phyloP scores from a whole-genome alignment of 2,113 vertebrate genomes.

The Picathartes gymnocephalus region DNA sequence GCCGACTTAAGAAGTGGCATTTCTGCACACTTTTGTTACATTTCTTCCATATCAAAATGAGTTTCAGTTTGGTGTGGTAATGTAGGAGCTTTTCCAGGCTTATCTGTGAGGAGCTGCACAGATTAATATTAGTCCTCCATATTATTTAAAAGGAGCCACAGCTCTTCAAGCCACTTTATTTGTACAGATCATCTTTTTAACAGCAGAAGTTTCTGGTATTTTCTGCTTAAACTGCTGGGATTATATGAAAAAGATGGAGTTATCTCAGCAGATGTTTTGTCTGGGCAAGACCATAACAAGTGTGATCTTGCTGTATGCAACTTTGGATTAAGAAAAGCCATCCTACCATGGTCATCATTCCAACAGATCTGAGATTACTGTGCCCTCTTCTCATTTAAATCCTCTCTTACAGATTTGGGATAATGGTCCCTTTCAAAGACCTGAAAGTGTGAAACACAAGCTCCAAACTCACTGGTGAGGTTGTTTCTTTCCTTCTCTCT shows the following conservation, averaged over 20 bases:
- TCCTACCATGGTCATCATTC: background rate
- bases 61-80: background rate
- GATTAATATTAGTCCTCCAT: background rate
- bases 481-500: background rate
- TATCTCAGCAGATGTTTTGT: background rate
- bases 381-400: background rate
- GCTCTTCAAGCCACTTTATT: background rate
- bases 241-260: conserved; percentile 17
- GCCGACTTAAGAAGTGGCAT: background rate
- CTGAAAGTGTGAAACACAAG: background rate
- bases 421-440: background rate
- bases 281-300: background rate
- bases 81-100: conserved; percentile 16
- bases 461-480: background rate
- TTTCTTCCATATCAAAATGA: background rate
- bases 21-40: background rate
- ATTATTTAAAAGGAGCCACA: background rate
- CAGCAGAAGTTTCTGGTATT: background rate
- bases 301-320: background rate
- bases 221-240: background rate
- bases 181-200: background rate
- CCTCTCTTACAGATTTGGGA: background rate
- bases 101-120: background rate
- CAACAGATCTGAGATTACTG: background rate
- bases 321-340: background rate